These are phyloP conservation scores for Xiphias gladius DNA, from an alignment of 2,113 vertebrate species.

Conservation along the genomic window DNA sequence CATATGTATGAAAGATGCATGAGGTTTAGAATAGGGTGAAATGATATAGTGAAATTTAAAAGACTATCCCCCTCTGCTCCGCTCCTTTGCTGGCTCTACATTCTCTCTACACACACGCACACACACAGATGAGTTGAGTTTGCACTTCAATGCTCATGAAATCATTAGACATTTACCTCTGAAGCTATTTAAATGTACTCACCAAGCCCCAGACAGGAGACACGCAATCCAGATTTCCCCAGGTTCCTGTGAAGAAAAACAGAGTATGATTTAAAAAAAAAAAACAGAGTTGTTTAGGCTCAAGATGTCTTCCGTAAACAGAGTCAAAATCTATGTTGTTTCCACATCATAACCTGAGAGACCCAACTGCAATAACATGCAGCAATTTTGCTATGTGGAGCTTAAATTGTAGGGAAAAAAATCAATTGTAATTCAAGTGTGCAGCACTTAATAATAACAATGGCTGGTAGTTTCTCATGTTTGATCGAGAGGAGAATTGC, in stretches of 20 bases:
- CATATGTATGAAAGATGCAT: conserved; percentile 61
- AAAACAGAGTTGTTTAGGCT: conserved; percentile 25
- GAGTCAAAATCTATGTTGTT: conserved; percentile 22
- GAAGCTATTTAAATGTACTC: conserved; percentile 82
- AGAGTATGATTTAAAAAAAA: conserved; percentile 48
- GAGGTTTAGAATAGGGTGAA: conserved; percentile 32
- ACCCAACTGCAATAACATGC: neutral
- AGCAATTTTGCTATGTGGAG: neutral
- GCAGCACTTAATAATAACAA: conserved; percentile 2
- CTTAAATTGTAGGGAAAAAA: neutral
- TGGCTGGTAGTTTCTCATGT: neutral
- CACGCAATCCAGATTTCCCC: conserved; percentile 95
- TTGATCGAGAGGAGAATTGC: neutral
- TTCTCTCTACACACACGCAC: neutral
- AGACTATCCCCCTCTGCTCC: neutral
- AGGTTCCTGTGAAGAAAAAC: conserved; percentile 88
- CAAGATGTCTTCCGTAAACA: conserved; percentile 23
- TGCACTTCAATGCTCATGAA: conserved; percentile 42
- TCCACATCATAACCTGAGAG: neutral
- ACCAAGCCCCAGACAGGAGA: conserved; percentile 97
- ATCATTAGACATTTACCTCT: conserved; percentile 33
- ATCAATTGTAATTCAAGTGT: conserved; percentile 19
- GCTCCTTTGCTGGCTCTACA: neutral
- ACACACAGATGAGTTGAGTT: conserved; percentile 12
- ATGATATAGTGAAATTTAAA: conserved; percentile 37